These are phyloP conservation scores for Protobothrops flavoviridis DNA, from an alignment of 2,113 vertebrate genomes.

Conservation along the genomic window DNA sequence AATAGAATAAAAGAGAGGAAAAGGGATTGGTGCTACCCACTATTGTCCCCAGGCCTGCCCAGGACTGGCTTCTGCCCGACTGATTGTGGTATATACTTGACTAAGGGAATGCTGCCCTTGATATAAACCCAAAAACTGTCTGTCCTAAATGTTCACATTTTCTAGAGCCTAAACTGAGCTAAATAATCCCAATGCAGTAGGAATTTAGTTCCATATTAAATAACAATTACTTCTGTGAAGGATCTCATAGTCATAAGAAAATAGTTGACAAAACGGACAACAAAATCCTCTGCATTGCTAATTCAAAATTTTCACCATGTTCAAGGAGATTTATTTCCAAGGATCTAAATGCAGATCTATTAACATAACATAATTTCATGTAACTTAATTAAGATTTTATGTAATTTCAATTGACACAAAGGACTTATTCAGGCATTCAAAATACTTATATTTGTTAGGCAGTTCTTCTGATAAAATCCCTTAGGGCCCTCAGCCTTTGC, in stretches of 20 bases:
- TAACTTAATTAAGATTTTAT: neutral
- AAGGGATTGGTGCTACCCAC: neutral
- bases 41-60: neutral
- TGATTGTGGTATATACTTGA: neutral
- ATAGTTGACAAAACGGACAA: neutral
- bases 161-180: neutral
- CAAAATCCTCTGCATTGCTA: neutral
- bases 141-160: neutral
- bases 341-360: neutral
- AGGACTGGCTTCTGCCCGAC: neutral
- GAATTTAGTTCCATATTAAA: neutral
- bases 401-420: neutral
- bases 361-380: neutral
- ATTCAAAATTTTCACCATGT: neutral
- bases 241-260: neutral
- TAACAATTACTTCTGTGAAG: neutral
- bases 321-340: neutral
- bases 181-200: neutral
- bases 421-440: neutral
- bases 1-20: neutral
- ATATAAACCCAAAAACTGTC: neutral
- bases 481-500: neutral
- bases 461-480: neutral
- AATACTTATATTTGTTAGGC: neutral
- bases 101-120: neutral